Conservation (phyloP, 2,888 invertebrate species). For the Punctoribates punctum region DNA sequence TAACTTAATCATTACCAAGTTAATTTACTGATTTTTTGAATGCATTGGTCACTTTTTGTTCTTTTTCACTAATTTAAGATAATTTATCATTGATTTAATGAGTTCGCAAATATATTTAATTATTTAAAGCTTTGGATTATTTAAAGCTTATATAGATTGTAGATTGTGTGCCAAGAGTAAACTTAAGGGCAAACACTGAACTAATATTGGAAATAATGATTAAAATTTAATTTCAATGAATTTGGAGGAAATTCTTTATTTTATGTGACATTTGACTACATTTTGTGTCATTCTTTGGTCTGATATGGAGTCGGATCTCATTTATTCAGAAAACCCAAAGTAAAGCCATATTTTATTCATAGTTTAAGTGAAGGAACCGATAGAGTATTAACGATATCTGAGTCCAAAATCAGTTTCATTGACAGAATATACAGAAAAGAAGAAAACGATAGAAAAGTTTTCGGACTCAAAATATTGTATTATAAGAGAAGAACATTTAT, state of each 20-base stretch:
- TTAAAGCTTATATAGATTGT: no score
- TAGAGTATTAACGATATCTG: not conserved
- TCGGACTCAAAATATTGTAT: slow-evolving; percentile 1
- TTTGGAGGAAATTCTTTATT: not conserved
- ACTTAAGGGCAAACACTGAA: no score
- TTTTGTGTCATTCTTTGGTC: not conserved
- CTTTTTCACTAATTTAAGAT: no score
- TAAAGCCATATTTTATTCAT: slow-evolving; percentile 29
- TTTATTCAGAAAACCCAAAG: not conserved
- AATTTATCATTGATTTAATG: no score
- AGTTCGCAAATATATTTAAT: no score
- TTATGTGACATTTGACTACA: not conserved
- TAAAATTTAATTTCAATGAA: no score
- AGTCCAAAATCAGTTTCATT: not conserved
- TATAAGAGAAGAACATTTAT: slow-evolving; percentile 13
- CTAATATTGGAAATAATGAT: no score
- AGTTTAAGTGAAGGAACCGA: not conserved
- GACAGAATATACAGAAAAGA: not conserved
- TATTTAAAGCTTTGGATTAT: no score
- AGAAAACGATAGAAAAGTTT: not conserved
- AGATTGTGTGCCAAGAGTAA: no score
- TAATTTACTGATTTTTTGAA: no score
- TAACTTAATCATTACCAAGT: no score
- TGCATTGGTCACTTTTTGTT: no score
- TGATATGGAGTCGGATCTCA: not conserved